Evolutionary conservation across 2,113 vertebrate species (phyloP).

Genomic region (Anthoscopus minutus): DNA sequence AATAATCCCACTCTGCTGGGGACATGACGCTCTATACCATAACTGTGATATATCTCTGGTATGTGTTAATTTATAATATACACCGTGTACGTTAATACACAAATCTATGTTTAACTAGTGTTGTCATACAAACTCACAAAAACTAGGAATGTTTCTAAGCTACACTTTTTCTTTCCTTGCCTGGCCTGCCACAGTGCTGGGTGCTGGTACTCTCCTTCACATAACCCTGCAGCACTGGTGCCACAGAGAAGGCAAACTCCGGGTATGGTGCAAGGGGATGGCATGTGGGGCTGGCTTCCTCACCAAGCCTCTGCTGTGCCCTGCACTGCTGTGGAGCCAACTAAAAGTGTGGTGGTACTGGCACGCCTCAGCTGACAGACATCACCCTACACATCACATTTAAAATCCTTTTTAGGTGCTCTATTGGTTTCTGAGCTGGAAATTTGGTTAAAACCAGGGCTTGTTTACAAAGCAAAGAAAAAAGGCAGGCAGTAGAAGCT

Average conservation of each 20-base stretch:
- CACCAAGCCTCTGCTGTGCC: background rate
- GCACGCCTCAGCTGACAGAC: background rate
- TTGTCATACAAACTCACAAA: slow-evolving; percentile 29
- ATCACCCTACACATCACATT: background rate
- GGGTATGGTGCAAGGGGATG: background rate
- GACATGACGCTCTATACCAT: background rate
- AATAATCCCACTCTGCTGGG: background rate
- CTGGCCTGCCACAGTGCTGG: background rate
- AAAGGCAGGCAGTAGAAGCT: slow-evolving; percentile 11
- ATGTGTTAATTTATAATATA: slow-evolving; percentile 65
- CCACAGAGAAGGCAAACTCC: background rate
- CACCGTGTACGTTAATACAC: slow-evolving; percentile 48
- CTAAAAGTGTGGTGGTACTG: background rate
- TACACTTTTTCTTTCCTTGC: background rate
- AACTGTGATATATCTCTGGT: slow-evolving; percentile 44
- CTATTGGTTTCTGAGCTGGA: background rate
- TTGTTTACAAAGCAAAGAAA: slow-evolving; percentile 2
- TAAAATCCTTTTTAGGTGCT: background rate
- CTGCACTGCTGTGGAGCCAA: background rate
- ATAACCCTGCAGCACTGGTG: background rate
- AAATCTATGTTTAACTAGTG: slow-evolving; percentile 58
- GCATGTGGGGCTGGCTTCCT: fast-evolving
- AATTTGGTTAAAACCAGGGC: background rate
- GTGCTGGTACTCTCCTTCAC: background rate
- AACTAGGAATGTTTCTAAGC: slow-evolving; percentile 46